Evolutionary conservation across 2,113 vertebrate genomes (phyloP).

Genomic region (Hippocampus zosterae): DNA sequence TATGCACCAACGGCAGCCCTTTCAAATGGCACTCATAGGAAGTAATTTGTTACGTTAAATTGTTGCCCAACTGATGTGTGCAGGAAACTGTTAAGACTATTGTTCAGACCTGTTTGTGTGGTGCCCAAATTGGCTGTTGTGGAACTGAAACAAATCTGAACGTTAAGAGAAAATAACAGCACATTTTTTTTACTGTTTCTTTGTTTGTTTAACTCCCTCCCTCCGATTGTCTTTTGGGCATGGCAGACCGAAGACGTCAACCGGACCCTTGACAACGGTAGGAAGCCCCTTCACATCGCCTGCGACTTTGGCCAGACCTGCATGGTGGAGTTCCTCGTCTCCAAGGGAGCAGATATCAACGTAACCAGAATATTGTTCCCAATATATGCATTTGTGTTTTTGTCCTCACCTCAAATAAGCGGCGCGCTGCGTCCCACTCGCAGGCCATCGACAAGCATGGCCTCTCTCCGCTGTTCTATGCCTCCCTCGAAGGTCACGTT

Average conservation of each 20-base stretch:
- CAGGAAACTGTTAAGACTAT: background rate
- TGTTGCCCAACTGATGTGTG: background rate
- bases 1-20: background rate
- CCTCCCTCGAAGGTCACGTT: slow-evolving; percentile 84
- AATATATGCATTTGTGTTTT: background rate
- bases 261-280: slow-evolving; percentile 83
- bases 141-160: background rate
- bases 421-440: background rate
- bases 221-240: background rate
- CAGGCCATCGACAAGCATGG: slow-evolving; percentile 92
- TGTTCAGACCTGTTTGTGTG: background rate
- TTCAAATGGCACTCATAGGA: background rate
- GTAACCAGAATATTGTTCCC: slow-evolving; percentile 60
- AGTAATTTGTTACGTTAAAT: slow-evolving; percentile 1
- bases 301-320: slow-evolving; percentile 88
- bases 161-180: too few relatives aligned
- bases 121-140: background rate
- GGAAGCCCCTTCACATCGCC: slow-evolving; percentile 91
- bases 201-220: too few relatives aligned
- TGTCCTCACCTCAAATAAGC: background rate
- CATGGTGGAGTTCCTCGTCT: slow-evolving; percentile 85
- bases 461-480: slow-evolving; percentile 87
- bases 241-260: slow-evolving; percentile 88
- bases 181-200: too few relatives aligned
- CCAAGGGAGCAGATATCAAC: slow-evolving; percentile 92